A percentile compares a stretch with the other conserved stretches of the same genome.
Evolutionary conservation across 2,888 invertebrate genomes (phyloP).

Genomic region (Caenorhabditis sp.): DNA sequence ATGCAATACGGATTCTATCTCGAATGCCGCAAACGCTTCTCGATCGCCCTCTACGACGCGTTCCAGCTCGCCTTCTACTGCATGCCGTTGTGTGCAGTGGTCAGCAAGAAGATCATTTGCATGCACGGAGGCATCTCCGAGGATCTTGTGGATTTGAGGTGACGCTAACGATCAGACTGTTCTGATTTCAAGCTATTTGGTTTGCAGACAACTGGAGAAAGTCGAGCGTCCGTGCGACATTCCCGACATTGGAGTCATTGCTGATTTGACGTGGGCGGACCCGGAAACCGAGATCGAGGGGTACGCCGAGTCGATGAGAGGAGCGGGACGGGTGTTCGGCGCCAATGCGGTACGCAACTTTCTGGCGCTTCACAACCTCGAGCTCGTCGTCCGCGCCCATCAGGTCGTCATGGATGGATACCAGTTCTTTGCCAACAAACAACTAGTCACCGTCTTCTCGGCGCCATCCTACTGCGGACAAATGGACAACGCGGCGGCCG

Average conservation of each 20-base stretch:
- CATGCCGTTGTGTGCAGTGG: conserved; percentile 96
- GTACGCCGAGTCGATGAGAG: conserved; percentile 65
- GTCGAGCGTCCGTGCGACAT: conserved; percentile 83
- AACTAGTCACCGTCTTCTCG: conserved; percentile 65
- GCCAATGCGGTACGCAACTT: conserved; percentile 38
- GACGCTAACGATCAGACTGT: no score
- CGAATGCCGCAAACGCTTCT: conserved; percentile 85
- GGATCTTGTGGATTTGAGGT: conserved; percentile 59
- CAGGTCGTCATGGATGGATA: conserved; percentile 82
- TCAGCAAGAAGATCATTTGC: conserved; percentile 87
- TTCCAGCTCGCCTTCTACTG: conserved; percentile 86
- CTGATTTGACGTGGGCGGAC: conserved; percentile 80
- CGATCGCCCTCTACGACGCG: conserved; percentile 64
- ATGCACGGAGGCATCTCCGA: conserved; percentile 85
- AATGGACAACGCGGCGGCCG: conserved; percentile 71
- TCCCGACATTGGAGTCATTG: conserved; percentile 81
- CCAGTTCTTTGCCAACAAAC: conserved; percentile 81
- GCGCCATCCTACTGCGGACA: conserved; percentile 65
- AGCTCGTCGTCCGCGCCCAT: conserved; percentile 69
- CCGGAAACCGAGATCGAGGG: conserved; percentile 58
- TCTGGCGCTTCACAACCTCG: conserved; percentile 54
- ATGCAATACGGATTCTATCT: conserved; percentile 74
- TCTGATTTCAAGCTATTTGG: no score
- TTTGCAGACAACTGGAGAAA: conserved; percentile 81
- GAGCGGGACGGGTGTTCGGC: conserved; percentile 64